Evolutionary conservation across 2,888 invertebrate species (phyloP).

Genomic region (Callosobruchus maculatus): DNA sequence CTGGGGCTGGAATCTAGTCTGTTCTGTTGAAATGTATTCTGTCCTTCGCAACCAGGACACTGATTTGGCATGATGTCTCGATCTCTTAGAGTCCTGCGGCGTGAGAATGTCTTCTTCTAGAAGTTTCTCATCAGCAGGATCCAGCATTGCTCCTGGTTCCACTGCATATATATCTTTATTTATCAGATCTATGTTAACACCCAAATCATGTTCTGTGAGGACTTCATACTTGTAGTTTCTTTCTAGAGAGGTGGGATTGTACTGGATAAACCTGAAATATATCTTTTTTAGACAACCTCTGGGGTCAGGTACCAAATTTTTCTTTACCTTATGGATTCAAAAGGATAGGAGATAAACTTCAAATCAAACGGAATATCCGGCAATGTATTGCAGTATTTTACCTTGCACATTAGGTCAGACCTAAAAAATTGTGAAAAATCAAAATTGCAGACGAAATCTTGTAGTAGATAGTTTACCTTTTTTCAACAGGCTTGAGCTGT

Average conservation of each 20-base stretch:
- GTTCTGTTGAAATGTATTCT: conserved; percentile 98
- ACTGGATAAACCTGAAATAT: conserved; percentile 75
- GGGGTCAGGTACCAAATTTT: conserved; percentile 39
- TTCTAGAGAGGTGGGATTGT: conserved; percentile 93
- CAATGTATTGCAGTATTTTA: conserved; percentile 93
- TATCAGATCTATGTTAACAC: conserved; percentile 94
- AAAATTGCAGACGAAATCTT: not conserved
- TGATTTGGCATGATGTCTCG: conserved; percentile 91
- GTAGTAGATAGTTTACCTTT: conserved; percentile 55
- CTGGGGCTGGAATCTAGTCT: conserved; percentile 94
- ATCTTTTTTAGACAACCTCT: not conserved
- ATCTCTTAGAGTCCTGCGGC: conserved; percentile 84
- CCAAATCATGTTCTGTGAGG: conserved; percentile 94
- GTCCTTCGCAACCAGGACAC: conserved; percentile 98
- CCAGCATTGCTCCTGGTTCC: conserved; percentile 71
- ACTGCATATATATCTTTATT: conserved; percentile 90
- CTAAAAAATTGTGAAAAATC: conserved; percentile 52
- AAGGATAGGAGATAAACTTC: conserved; percentile 96
- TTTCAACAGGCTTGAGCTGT: conserved; percentile 60
- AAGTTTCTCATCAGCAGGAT: conserved; percentile 91
- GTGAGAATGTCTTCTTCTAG: conserved; percentile 92
- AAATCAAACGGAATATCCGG: conserved; percentile 99
- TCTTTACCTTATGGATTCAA: conserved; percentile 67
- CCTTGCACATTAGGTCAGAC: conserved; percentile 88
- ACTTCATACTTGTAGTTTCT: conserved; percentile 94